Evolutionary conservation across 1,140 invertebrate genomes (phyloP).

Genomic region (Penaeus japonicus): DNA sequence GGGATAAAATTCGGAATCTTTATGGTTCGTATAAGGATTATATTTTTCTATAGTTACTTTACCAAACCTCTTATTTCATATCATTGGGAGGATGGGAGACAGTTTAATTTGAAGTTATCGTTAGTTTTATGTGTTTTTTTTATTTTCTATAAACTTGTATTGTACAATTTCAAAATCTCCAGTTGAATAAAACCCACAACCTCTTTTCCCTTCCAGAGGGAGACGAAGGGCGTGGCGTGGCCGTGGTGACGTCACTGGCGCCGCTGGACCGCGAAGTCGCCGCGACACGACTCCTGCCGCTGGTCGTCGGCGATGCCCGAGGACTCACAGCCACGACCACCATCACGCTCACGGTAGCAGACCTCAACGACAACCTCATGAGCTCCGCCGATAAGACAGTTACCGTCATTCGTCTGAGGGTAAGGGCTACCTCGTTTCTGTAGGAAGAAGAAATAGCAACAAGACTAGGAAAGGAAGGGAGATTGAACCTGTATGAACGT

Average conservation of each 20-base stretch:
- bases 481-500: no score
- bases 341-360: conserved; percentile 46
- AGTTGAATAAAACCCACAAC: no score
- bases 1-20: background rate
- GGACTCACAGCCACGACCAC: conserved; percentile 70
- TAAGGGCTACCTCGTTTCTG: background rate
- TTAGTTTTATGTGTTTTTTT: no score
- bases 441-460: no score
- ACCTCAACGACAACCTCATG: conserved; percentile 57
- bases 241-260: conserved; percentile 34
- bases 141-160: background rate
- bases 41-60: background rate
- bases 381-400: conserved; percentile 66
- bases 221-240: conserved; percentile 9
- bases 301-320: conserved; percentile 86
- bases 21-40: no score
- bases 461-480: no score
- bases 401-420: conserved; percentile 62
- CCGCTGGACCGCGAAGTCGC: conserved; percentile 59
- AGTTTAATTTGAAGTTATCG: no score
- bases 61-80: background rate
- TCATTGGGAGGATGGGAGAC: no score
- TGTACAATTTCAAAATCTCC: no score
- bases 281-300: conserved; percentile 81
- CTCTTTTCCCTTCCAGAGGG: background rate